A percentile compares a stretch with the other conserved stretches of the same genome.
Evolutionary conservation across 2,797 vertebrate genomes (phyloP).

Genomic region (Muscicapa comitata): DNA sequence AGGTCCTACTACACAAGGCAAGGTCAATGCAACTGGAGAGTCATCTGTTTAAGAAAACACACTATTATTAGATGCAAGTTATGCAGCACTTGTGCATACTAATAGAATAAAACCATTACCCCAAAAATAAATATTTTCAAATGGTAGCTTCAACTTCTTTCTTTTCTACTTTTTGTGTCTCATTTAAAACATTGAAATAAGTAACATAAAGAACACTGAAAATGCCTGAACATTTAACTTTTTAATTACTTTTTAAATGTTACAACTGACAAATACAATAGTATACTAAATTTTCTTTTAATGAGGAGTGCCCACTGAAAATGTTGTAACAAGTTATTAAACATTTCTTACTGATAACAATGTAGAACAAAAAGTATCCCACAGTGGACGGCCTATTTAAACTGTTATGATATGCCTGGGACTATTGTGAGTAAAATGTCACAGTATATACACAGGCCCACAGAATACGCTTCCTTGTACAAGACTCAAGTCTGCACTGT

Average conservation of each 20-base stretch:
- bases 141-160: neutral
- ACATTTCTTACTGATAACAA: neutral
- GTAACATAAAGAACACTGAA: neutral
- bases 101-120: slow-evolving; percentile 40
- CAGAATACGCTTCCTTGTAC: neutral
- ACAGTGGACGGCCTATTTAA: neutral
- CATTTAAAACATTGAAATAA: neutral
- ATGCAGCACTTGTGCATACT: slow-evolving; percentile 65
- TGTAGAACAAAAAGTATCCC: neutral
- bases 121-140: slow-evolving; percentile 52
- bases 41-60: slow-evolving; percentile 63
- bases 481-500: neutral
- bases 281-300: neutral
- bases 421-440: neutral
- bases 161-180: neutral
- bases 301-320: neutral
- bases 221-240: neutral
- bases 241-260: neutral
- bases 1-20: slow-evolving; percentile 49
- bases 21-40: slow-evolving; percentile 60
- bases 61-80: slow-evolving; percentile 71
- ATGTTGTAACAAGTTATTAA: neutral
- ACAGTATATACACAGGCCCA: neutral
- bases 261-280: neutral
- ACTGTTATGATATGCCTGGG: neutral